Base-by-base conservation (phyloP, 2,113 vertebrate genomes). In the Daphoenositta chrysoptera region DNA sequence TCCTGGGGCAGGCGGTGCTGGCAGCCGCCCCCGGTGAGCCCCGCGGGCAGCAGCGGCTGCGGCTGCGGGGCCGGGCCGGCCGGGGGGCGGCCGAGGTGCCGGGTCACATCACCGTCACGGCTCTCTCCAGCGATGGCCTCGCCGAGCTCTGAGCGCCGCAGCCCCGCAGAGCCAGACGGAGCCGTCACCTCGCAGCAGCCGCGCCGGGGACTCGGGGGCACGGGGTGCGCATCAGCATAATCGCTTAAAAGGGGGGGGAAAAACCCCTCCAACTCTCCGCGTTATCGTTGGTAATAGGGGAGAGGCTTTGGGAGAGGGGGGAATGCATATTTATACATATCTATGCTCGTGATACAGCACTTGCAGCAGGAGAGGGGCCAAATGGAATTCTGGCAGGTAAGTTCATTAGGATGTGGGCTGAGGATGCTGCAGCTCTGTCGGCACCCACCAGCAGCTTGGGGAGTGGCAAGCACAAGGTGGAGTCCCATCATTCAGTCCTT, bases 1-100 rank as follows among this genome's bases (percentile, higher is more conserved):
- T 99, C 64, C 96, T 99, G 87, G 99, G 99, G 51, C 98, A 99
- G 91, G 98, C 99, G 33, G 98, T 98, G 80, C 91, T 99, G 94
- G 88, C 98, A 13, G 99, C 98, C 4, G 94, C 97, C 22, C 98
- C 97, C 40, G 95, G 89, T 4, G 98, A 99, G 93, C 92, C 95
- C 82, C 42, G 78, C 11, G 87, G 97, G 30, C 96, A 94, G 70
- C 99, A 98, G 97, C 97, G 53, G 90, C 98, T 99, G 75, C 97
- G 97, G 97, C 98, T 99, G 93, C 98, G 88, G 95, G 98, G 97
- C 76, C 97, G 96, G 71, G 98, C 98, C 56, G 61, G 68, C 31
- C 94, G 79, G 33, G 98, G 91, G 69, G 98, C 98, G 1, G 98
- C 97, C 6, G 97, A 98, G 90, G 98, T 98, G 98, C 98, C 98